These are phyloP conservation scores for Merops nubicus DNA, from an alignment of 2,113 vertebrate species.

Conservation along the genomic window DNA sequence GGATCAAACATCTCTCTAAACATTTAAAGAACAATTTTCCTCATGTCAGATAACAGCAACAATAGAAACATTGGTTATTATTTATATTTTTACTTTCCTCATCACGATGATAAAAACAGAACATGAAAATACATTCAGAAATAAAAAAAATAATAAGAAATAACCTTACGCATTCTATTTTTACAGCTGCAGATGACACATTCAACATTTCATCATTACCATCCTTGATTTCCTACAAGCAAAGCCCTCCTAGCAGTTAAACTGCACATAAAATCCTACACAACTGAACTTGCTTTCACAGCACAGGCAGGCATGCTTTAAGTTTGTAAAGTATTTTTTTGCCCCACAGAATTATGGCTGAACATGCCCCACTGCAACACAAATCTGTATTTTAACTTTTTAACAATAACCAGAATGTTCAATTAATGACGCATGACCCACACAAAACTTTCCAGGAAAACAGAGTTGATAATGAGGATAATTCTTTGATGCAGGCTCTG, in stretches of 20 bases:
- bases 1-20: background rate
- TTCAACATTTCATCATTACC: background rate
- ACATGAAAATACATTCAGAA: background rate
- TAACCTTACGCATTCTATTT: background rate
- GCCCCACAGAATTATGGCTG: background rate
- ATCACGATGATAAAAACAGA: background rate
- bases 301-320: background rate
- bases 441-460: background rate
- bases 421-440: rapidly evolving
- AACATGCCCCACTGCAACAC: background rate
- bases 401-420: background rate
- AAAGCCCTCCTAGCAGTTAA: background rate
- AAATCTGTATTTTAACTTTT: background rate
- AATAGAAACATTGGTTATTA: background rate
- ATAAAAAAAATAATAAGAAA: background rate
- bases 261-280: background rate
- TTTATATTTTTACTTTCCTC: background rate
- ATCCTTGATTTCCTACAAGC: background rate
- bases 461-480: background rate
- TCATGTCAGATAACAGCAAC: background rate
- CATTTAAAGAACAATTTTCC: background rate
- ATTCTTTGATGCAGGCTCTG: background rate
- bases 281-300: background rate
- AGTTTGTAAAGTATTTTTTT: background rate
- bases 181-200: background rate